Conservation (phyloP, 2,113 vertebrate genomes). For the Turdus rufiventris region DNA sequence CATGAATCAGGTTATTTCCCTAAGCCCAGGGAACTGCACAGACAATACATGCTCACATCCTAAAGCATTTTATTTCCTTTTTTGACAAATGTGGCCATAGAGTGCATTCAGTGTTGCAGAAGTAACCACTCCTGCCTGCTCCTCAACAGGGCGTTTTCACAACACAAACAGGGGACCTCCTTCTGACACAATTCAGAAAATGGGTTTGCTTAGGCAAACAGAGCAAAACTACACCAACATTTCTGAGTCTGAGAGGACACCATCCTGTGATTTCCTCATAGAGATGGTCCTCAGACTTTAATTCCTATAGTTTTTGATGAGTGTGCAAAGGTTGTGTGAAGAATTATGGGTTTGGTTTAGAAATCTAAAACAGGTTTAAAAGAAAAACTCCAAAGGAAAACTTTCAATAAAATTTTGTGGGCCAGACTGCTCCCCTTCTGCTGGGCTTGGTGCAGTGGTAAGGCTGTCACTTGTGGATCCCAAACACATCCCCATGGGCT, state of each 20-base stretch:
- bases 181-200: background rate
- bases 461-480: constrained; percentile 17
- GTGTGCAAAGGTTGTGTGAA: background rate
- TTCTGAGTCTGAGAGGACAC: background rate
- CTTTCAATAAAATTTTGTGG: background rate
- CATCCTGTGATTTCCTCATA: background rate
- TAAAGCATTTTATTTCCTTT: background rate
- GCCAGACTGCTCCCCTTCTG: background rate
- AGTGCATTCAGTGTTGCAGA: background rate
- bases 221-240: background rate
- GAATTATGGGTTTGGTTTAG: background rate
- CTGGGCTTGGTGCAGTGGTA: background rate
- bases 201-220: background rate
- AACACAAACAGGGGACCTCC: background rate
- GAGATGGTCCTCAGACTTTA: background rate
- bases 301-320: background rate
- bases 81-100: background rate
- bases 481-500: constrained; percentile 10
- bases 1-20: background rate
- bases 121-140: background rate
- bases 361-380: background rate
- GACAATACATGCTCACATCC: background rate
- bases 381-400: background rate
- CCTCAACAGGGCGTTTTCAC: background rate
- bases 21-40: background rate